Evolutionary conservation across 1,140 invertebrate species (phyloP), one percentile per base, ranked within the genome.

Genomic region (Melipona quadrifasciata): DNA sequence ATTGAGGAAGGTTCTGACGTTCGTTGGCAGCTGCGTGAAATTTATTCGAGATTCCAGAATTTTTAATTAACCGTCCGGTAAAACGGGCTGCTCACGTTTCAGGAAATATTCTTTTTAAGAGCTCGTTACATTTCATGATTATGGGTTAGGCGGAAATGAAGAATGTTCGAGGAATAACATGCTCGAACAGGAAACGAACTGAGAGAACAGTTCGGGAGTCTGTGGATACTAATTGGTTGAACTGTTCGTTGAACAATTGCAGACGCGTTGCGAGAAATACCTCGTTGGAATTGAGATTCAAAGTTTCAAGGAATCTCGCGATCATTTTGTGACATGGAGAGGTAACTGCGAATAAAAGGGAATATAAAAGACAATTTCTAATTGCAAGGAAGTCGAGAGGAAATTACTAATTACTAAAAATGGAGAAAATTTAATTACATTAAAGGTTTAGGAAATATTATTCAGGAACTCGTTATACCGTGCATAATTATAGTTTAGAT

Each of bases 11-110:
- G 51, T 82, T 64, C 39, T 31, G 61, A 17, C 31, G 34, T 65
- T 74, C 39, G n/a, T 75, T 58, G 21, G 3, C 67, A n/a, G 76
- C n/a, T 71, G 39, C 68, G 34, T 74, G 19, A 81, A 73, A 81
- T 61, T 64, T 77, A 77, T 77, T 39, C 55, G 34, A 31, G 19
- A 76, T 58, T 76, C 57, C 74, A n/a, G 51, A 39, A 53, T 39
- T 39, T 61, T 31, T 58, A 76, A 58, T 58, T n/a, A 27, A 77
- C 47, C 31, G 51, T 1, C 4, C 12, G 31, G 24, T 16, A 17
- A 31, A 21, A n/a, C 24, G 21, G 11, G 14, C 19, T 27, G 55
- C 16, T 10, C 58, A 19, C 64, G 2, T 39, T 34, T 58, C 53
- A 58, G 19, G n/a, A 57, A 58, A 58, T 39, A n/a, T 55, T 31